Percentiles rank a stretch among this genome's conserved stretches.
These are phyloP conservation scores for Salvelinus sp. DNA, from an alignment of 2,113 vertebrate genomes.

Conservation along the genomic window DNA sequence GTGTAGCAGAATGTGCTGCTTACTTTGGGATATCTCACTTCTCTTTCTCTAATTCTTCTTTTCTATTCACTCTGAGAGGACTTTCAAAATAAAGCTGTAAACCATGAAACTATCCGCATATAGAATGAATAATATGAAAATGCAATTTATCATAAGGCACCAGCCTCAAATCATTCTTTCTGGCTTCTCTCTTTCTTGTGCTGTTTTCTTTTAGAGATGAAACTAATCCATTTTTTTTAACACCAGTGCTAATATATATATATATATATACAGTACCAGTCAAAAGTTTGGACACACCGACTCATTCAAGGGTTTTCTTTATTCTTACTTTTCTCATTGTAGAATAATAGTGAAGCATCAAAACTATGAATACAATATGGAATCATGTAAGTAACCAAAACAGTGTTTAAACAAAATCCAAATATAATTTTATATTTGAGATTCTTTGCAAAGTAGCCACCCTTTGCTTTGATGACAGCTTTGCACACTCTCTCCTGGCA, in stretches of 20 bases:
- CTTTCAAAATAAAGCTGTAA: conserved; percentile 75
- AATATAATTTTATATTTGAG: no score
- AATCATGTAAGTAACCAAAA: no score
- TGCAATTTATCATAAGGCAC: conserved; percentile 61
- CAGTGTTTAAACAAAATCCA: no score
- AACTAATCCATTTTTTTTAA: conserved; percentile 47
- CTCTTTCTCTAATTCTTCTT: conserved; percentile 66
- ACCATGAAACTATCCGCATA: conserved; percentile 74
- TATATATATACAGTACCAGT: no score
- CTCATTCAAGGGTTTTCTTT: no score
- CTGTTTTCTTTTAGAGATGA: conserved; percentile 34
- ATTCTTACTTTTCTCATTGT: no score
- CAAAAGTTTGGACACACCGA: no score
- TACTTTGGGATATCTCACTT: conserved; percentile 76
- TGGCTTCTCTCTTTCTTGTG: conserved; percentile 1
- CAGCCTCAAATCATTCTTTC: conserved; percentile 43
- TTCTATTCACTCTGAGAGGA: conserved; percentile 74
- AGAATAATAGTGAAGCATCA: no score
- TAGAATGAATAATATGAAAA: conserved; percentile 73
- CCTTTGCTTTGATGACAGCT: no score
- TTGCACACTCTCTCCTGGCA: no score
- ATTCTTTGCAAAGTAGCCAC: no score
- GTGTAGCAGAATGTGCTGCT: conserved; percentile 61
- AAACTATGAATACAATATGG: no score
- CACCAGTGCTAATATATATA: conserved; percentile 19